phyloP scores from a whole-genome alignment of 2,113 vertebrate species.

The Odocoileus hemionus region DNA sequence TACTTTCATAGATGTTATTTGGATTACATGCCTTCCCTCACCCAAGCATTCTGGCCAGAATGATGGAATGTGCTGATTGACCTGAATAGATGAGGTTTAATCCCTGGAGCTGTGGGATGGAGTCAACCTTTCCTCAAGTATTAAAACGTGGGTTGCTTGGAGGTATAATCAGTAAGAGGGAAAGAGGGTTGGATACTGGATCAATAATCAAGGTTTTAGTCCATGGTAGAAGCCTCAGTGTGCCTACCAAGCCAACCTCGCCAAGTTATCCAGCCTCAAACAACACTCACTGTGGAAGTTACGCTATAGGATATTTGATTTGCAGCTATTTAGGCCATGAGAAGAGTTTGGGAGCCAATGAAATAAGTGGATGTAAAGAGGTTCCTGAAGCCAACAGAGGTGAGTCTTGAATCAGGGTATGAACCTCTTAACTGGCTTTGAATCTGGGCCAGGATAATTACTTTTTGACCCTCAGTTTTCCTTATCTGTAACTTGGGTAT shows the following conservation, averaged over 20 bases:
- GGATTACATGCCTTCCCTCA: not conserved
- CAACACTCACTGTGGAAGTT: not conserved
- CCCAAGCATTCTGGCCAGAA: not conserved
- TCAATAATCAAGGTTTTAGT: not conserved
- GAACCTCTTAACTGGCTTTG: slow-evolving; percentile 12
- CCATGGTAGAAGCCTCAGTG: not conserved
- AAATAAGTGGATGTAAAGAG: not conserved
- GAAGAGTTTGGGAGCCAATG: not conserved
- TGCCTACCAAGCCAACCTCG: not conserved
- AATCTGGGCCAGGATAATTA: slow-evolving; percentile 26
- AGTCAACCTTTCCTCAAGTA: not conserved
- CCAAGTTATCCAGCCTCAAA: not conserved
- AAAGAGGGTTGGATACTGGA: not conserved
- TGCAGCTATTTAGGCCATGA: not conserved
- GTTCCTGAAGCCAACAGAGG: not conserved
- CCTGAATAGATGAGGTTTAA: not conserved
- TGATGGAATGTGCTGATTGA: not conserved
- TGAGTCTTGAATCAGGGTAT: not conserved
- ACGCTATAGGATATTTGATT: not conserved
- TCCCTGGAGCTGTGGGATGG: not conserved
- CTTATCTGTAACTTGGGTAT: not conserved
- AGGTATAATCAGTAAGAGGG: not conserved
- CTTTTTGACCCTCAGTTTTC: not conserved
- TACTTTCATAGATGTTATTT: not conserved
- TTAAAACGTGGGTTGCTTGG: not conserved